Percentiles rank a stretch among this genome's conserved stretches.
Evolutionary conservation across 1,140 invertebrate genomes (phyloP).

Genomic region (Zaprionus nigranus): DNA sequence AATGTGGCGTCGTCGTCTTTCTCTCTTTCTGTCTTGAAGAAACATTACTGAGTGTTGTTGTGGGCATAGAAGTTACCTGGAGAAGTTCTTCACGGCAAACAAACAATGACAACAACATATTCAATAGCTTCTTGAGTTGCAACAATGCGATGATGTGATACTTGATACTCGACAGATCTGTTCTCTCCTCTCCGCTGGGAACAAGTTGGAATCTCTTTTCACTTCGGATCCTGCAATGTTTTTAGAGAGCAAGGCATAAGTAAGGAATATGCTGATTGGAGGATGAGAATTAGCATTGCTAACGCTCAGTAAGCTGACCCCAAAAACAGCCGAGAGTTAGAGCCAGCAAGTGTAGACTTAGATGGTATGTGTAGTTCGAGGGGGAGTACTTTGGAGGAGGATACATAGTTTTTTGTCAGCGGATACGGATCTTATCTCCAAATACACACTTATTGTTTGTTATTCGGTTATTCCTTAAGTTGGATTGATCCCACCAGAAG

Average conservation of each 20-base stretch:
- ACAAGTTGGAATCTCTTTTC: not conserved
- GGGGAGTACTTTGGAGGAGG: not conserved
- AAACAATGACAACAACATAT: not conserved
- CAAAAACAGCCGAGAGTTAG: conserved; percentile 12
- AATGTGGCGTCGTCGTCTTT: conserved; percentile 8
- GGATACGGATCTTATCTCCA: not conserved
- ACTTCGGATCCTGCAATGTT: conserved; percentile 26
- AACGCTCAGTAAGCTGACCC: conserved; percentile 19
- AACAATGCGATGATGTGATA: not conserved
- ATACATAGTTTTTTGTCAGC: not conserved
- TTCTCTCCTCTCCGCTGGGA: not conserved
- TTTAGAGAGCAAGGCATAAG: conserved; percentile 29
- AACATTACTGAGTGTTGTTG: conserved; percentile 70
- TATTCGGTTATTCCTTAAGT: conserved; percentile 2
- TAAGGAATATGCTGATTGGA: not conserved
- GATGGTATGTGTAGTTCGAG: not conserved
- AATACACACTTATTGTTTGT: not conserved
- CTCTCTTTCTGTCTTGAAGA: conserved; percentile 61
- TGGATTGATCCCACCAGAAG: conserved; percentile 2
- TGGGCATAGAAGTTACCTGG: conserved; percentile 79
- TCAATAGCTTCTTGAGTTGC: not conserved
- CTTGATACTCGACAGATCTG: not conserved
- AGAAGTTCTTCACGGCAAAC: conserved; percentile 43
- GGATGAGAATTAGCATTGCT: not conserved
- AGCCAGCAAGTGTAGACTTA: conserved; percentile 4